Base-by-base conservation (phyloP, 2,888 invertebrate species). In the Eupeodes latifasciatus region DNA sequence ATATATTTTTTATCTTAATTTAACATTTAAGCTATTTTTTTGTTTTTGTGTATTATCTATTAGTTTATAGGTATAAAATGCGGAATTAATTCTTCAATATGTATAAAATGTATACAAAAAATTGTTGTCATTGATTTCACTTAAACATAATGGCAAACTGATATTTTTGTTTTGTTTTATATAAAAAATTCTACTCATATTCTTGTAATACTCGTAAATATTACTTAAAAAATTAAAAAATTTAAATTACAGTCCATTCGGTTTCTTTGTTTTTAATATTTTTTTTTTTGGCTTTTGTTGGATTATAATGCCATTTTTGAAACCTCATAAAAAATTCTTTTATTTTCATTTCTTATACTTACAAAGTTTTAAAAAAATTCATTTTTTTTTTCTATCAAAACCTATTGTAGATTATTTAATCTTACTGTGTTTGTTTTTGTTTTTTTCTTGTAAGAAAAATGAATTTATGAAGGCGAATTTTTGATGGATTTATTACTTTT, bases 61-160 rank as follows among this genome's bases (percentile, higher is more conserved):
- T 59, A 78, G 61, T 81, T 53, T 79, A 36, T 66, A 80, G 87
- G 83, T 87, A 87, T 77, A 87, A 87, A 87, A 83, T 83, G 80
- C 49, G 66, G 72, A 83, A 36, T 77, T 81, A 55, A 75, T 71
- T 82, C 61, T 67, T 83, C 27, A 27, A 81, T 47, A 12, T 57
- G 27, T 72, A 72, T 47, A 72, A 87, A 83, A 87, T 86, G 87
- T 87, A 83, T 83, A 87, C 40, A 72, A 80, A 87, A 87, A 87
- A 87, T 87, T 87, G 83, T 87, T 87, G 80, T 87, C 83, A 77
- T 83, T 51, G 66, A 67, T 83, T 79, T 76, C 53, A 82, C 77
- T 66, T 75, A 71, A 79, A 69, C 69, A 51, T 57, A 74, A 77
- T 83, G 72, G 76, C 67, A 69, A 74, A 77, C 71, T 69, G 4